Evolutionary conservation across 1,140 invertebrate genomes (phyloP), one percentile per base, ranked within the genome.

Genomic region (Araneus ventricosus): DNA sequence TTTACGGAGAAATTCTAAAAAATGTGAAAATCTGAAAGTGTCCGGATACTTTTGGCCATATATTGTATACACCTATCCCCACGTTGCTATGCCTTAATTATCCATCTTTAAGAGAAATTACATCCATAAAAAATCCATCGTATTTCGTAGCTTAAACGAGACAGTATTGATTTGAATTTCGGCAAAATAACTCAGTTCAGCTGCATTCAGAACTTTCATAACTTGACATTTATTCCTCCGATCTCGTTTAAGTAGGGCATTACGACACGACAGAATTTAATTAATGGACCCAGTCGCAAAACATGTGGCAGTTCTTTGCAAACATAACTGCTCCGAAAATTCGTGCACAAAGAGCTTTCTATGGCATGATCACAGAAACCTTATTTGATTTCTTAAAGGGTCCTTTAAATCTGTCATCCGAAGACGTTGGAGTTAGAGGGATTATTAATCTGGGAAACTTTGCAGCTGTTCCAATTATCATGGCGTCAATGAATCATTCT

Each of bases 401-500:
- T 17, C 20, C 70, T 75, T 37, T 37, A 75, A 37, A 34, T 75
- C 34, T 75, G 2, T 75, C 70, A 75, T 20, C 34, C 30, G 2
- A 37, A 34, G 30, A 37, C 2, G 70, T 27, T 24, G 6, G 34
- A 20, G 20, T 37, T 75, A 37, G 27, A 93, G 94, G 52, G 93
- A 80, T 52, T 52, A 41, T 41, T 34, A 34, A 94, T 52, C 14
- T 86, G 20, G 30, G 57, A 82, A 34, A 93, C 87, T 2, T 94
- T 91, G 39, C 67, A 92, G 63, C 59, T 75, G 67, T 24, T 61
- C 70, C 17, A 61, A 87, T 87, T n/a, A 27, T 27, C 63, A 67
- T 3, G 10, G 1, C 24, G 6, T 27, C 27, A 67, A 67, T 27
- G 63, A 67, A n/a, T 67, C 27, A 8, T 6, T 63, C 61, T 63